Percentiles rank a stretch among this genome's conserved stretches.
Conservation (phyloP, 2,113 vertebrate species). For the Calonectris borealis region DNA sequence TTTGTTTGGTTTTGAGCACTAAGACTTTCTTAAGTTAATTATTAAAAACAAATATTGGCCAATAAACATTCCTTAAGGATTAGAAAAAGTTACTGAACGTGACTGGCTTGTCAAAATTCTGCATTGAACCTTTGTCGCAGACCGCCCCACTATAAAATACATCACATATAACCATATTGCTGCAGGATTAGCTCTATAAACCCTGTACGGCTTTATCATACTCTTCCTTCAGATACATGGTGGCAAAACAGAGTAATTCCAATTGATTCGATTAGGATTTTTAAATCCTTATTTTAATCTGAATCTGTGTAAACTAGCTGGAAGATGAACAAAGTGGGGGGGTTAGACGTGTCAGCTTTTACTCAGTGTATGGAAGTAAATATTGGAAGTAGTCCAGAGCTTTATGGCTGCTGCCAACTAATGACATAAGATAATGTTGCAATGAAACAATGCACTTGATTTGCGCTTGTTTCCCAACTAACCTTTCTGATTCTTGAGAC, state of each 20-base stretch:
- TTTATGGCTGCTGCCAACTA: slow-evolving; percentile 61
- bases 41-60: background rate
- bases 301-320: background rate
- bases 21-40: background rate
- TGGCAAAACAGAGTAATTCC: background rate
- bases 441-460: slow-evolving; percentile 54
- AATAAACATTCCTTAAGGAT: slow-evolving; percentile 1
- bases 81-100: background rate
- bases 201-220: background rate
- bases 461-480: slow-evolving; percentile 48
- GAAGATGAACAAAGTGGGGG: slow-evolving; percentile 24
- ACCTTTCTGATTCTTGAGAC: slow-evolving; percentile 34
- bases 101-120: background rate
- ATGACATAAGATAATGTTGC: slow-evolving; percentile 59
- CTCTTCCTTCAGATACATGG: background rate
- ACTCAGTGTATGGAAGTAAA: slow-evolving; percentile 50
- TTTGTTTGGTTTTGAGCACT: background rate
- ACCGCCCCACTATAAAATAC: background rate
- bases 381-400: slow-evolving; percentile 53
- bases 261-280: background rate
- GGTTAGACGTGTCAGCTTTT: slow-evolving; percentile 43
- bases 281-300: background rate
- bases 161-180: background rate
- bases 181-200: background rate
- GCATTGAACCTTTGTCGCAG: background rate